phyloP scores from a whole-genome alignment of 1,140 invertebrate species.

The Heliconius eleuchia region DNA sequence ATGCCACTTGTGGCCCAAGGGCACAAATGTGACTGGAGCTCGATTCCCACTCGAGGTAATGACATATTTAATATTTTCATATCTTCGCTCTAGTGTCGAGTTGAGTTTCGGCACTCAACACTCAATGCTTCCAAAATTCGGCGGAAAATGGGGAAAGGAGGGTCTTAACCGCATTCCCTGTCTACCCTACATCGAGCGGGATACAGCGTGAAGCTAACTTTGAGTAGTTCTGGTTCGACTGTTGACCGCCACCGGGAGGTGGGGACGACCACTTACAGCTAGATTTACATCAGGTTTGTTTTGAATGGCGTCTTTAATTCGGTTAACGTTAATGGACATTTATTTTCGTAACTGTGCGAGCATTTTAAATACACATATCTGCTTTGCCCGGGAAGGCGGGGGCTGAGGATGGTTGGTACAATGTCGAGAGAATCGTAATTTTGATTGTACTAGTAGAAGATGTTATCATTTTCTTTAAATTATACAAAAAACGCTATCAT shows the following conservation, averaged over 20 bases:
- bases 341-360: slow-evolving; percentile 10
- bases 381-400: slow-evolving; percentile 13
- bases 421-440: not conserved
- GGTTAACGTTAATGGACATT: slow-evolving; percentile 17
- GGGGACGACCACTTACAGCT: slow-evolving; percentile 34
- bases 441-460: not conserved
- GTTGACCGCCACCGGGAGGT: slow-evolving; percentile 30
- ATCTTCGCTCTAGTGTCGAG: too few relatives aligned
- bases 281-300: slow-evolving; percentile 32
- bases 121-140: too few relatives aligned
- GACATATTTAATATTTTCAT: too few relatives aligned
- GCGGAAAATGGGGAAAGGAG: too few relatives aligned
- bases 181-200: too few relatives aligned
- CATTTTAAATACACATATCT: not conserved
- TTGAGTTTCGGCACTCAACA: too few relatives aligned
- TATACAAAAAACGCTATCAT: too few relatives aligned
- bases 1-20: slow-evolving; percentile 4
- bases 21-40: too few relatives aligned
- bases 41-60: too few relatives aligned
- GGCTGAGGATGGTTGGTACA: not conserved
- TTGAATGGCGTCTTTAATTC: slow-evolving; percentile 27
- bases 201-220: too few relatives aligned
- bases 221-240: slow-evolving; percentile 25
- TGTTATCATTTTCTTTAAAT: too few relatives aligned
- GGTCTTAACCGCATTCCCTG: too few relatives aligned